Evolutionary conservation across 1,140 invertebrate species (phyloP).

Genomic region (Diorhabda elongata): DNA sequence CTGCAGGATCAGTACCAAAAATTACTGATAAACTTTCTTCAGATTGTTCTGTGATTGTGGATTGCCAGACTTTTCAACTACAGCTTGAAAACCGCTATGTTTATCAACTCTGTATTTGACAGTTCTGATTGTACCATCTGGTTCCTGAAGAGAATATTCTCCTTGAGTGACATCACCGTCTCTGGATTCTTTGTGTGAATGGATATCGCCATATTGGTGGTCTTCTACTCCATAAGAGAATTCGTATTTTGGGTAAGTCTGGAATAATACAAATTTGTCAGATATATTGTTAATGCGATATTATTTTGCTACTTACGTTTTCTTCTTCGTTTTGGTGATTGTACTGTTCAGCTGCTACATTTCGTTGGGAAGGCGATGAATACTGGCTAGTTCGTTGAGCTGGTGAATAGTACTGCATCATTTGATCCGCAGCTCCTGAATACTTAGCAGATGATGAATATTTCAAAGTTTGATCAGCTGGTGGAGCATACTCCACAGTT

Average conservation of each 20-base stretch:
- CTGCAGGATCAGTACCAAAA: background rate
- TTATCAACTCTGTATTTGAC: slow-evolving; percentile 70
- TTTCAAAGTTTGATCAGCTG: too few relatives aligned
- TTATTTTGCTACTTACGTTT: background rate
- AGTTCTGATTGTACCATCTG: slow-evolving; percentile 55
- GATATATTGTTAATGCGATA: background rate
- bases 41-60: background rate
- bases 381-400: background rate
- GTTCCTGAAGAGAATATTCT: slow-evolving; percentile 49
- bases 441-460: too few relatives aligned
- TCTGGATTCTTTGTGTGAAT: slow-evolving; percentile 50
- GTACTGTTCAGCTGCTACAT: background rate
- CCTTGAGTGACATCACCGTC: slow-evolving; percentile 36
- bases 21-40: background rate
- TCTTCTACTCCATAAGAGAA: slow-evolving; percentile 55
- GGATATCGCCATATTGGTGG: slow-evolving; percentile 54
- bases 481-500: background rate
- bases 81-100: slow-evolving; percentile 59
- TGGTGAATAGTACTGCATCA: background rate
- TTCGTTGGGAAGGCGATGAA: background rate
- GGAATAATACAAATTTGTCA: background rate
- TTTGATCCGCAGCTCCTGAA: too few relatives aligned
- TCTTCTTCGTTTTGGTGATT: background rate
- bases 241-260: slow-evolving; percentile 45
- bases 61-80: slow-evolving; percentile 49